Percentiles rank a stretch among this genome's conserved stretches.
Evolutionary conservation across 2,113 vertebrate species (phyloP).

Genomic region (Mionectes macconnelli): DNA sequence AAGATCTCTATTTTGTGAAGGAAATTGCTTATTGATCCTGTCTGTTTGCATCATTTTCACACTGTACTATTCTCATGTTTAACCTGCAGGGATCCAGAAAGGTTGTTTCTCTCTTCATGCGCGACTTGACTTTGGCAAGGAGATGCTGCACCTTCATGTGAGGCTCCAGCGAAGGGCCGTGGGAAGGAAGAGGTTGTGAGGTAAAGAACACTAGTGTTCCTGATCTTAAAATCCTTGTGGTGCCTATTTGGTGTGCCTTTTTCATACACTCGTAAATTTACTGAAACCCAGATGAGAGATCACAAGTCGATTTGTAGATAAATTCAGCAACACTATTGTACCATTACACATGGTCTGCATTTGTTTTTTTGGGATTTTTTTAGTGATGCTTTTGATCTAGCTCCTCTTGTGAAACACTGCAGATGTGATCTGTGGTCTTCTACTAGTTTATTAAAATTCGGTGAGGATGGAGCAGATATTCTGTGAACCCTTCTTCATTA

Average conservation of each 20-base stretch:
- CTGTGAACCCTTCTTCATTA: background rate
- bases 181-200: background rate
- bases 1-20: background rate
- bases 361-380: background rate
- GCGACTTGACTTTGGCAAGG: background rate
- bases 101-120: background rate
- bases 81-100: background rate
- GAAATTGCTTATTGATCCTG: constrained; percentile 37
- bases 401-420: background rate
- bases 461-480: background rate
- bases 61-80: background rate
- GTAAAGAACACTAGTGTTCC: background rate
- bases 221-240: background rate
- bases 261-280: background rate
- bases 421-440: background rate
- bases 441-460: background rate
- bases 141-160: background rate
- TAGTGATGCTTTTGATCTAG: background rate
- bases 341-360: background rate
- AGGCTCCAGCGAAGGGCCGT: background rate
- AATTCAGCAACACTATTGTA: background rate
- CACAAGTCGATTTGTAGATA: background rate
- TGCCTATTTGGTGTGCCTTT: background rate
- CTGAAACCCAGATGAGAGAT: background rate
- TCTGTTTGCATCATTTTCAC: background rate